Evolutionary conservation across 2,113 vertebrate genomes (phyloP).

Genomic region (Prinia subflava): DNA sequence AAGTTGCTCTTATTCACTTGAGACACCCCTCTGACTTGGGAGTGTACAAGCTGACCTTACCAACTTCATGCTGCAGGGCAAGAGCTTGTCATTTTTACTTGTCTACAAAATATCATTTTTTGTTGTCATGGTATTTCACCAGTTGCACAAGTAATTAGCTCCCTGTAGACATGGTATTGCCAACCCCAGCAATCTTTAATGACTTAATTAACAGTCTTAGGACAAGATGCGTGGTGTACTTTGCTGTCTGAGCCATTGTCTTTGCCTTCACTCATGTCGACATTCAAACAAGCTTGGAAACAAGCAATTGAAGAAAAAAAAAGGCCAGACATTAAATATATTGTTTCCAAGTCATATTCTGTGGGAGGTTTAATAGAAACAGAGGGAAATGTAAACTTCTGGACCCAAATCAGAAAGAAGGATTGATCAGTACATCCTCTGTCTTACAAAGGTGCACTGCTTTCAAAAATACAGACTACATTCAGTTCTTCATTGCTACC

Average conservation of each 20-base stretch:
- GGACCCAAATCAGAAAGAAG: not conserved
- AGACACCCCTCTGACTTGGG: not conserved
- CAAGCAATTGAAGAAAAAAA: not conserved
- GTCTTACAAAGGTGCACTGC: not conserved
- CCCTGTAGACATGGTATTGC: conserved; percentile 22
- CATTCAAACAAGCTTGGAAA: not conserved
- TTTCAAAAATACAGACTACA: not conserved
- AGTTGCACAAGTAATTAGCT: conserved; percentile 32
- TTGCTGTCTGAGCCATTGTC: not conserved
- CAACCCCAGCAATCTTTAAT: not conserved
- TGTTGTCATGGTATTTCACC: conserved; percentile 43
- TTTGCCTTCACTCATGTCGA: not conserved
- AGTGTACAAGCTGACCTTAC: not conserved
- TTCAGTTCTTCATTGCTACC: not conserved
- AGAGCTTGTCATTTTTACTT: not conserved
- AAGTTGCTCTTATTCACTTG: not conserved
- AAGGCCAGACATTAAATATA: not conserved
- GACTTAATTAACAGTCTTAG: conserved; percentile 14
- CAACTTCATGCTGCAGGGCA: not conserved
- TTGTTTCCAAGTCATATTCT: not conserved
- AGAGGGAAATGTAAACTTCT: not conserved
- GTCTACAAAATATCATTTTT: not conserved
- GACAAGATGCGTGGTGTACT: not conserved
- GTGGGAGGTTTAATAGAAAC: not conserved
- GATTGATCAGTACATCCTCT: not conserved